Conservation (phyloP, 2,888 invertebrate genomes). For the Melipona beecheii region DNA sequence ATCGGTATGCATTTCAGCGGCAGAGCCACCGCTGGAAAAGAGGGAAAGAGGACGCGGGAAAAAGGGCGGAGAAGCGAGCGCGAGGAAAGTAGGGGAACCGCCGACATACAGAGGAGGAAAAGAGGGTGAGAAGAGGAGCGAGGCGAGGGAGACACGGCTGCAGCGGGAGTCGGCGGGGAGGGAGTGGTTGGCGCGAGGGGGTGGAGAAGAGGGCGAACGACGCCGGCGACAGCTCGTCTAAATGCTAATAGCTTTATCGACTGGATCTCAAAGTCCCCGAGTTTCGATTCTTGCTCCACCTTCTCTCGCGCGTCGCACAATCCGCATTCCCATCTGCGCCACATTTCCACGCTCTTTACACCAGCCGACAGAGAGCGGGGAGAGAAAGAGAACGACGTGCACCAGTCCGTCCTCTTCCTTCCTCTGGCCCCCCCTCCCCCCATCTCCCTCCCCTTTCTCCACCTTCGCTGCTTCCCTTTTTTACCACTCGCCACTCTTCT, state of each 20-base stretch:
- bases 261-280: constrained; percentile 80
- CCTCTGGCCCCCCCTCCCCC: neutral
- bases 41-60: constrained; percentile 62
- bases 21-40: constrained; percentile 65
- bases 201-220: constrained; percentile 41
- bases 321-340: constrained; percentile 62
- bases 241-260: constrained; percentile 84
- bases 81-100: constrained; percentile 52
- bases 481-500: neutral
- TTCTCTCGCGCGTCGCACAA: constrained; percentile 52
- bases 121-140: constrained; percentile 47
- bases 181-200: neutral
- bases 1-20: constrained; percentile 82
- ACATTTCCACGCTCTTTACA: constrained; percentile 52
- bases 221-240: constrained; percentile 83
- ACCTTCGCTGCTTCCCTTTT: neutral
- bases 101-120: constrained; percentile 19
- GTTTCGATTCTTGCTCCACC: constrained; percentile 77
- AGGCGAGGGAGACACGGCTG: neutral
- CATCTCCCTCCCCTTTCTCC: neutral
- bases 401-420: neutral
- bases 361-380: constrained; percentile 4
- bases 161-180: neutral
- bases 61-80: constrained; percentile 54
- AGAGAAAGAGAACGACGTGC: neutral